Conservation (phyloP, 2,797 vertebrate genomes). For the Gymnocypris eckloni region DNA sequence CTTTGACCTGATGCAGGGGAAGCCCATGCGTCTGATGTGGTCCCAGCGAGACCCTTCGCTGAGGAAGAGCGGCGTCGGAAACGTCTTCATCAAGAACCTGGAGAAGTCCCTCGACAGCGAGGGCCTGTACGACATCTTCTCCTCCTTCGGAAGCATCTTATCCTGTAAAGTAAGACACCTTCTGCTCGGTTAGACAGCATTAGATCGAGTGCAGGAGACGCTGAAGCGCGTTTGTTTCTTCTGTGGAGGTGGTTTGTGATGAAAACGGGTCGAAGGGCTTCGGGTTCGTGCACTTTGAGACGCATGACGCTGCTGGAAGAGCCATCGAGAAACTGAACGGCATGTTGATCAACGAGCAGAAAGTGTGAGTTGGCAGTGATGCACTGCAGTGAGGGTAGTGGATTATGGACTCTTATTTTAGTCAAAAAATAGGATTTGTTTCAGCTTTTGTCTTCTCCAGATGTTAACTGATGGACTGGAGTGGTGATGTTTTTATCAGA, state of each 20-base stretch:
- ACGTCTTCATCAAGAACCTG: slow-evolving; percentile 99
- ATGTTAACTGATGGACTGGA: too few species aligned
- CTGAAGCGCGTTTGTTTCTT: slow-evolving; percentile 57
- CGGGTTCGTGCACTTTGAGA: slow-evolving; percentile 81
- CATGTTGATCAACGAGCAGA: slow-evolving; percentile 93
- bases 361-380: neutral
- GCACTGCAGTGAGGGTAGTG: too few species aligned
- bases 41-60: slow-evolving; percentile 96
- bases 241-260: slow-evolving; percentile 92
- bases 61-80: slow-evolving; percentile 96
- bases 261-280: slow-evolving; percentile 99
- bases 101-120: slow-evolving; percentile 99
- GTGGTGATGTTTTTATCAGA: too few species aligned
- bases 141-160: slow-evolving; percentile 96
- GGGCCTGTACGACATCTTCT: slow-evolving; percentile 97
- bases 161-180: slow-evolving; percentile 91
- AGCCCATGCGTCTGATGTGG: slow-evolving; percentile 98
- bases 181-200: neutral
- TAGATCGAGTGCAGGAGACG: neutral
- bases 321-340: slow-evolving; percentile 99
- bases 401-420: too few species aligned
- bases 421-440: too few species aligned
- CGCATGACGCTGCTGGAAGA: slow-evolving; percentile 90
- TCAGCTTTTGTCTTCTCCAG: too few species aligned
- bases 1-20: slow-evolving; percentile 97